Base-by-base conservation (phyloP, 2,797 vertebrate genomes). In the Zalophus californianus region DNA sequence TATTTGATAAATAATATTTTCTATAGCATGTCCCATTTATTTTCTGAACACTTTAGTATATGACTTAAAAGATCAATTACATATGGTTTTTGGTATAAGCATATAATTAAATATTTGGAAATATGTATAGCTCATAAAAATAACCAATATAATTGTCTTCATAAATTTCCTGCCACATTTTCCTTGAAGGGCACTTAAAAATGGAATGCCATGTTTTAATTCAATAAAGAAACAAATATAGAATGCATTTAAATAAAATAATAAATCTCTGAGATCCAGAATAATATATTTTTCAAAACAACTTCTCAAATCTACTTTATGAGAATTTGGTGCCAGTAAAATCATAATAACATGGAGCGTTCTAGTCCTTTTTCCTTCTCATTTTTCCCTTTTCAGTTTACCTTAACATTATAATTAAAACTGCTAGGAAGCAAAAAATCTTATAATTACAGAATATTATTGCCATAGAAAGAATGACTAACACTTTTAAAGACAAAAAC, bases 41-140 rank as follows among this genome's bases (percentile, higher is more conserved):
- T 83, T 44, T 66, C 41, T 84, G 54, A 82, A 96, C 93, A 93
- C 48, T 56, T 82, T 35, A 82, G 32, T 38, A 64, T 68, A 52
- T 48, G 25, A 64, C 84, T 92, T 94, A 70, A 79, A 97, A 87
- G 75, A 79, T 54, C 50, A 94, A 80, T 91, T 91, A 90, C 92
- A 38, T 80, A 58, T 73, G 5, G 7, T 35, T 93, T 70, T 70
- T 56, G 50, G 56, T 66, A 6, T 80, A 56, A 62, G 9, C 38
- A 66, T 66, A 62, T 87, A 94, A 90, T 94, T 91, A 96, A 90
- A 60, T 96, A 93, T 95, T 90, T 94, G 64, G 68, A 96, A 95
- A 91, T 79, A 91, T 44, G 27, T 93, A 41, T 84, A 90, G 62
- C 25, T 89, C 79, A 62, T 58, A 84, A 95, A 90, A 80, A 89